Evolutionary conservation across 2,888 invertebrate species (phyloP).

Genomic region (Tinea pellionella): DNA sequence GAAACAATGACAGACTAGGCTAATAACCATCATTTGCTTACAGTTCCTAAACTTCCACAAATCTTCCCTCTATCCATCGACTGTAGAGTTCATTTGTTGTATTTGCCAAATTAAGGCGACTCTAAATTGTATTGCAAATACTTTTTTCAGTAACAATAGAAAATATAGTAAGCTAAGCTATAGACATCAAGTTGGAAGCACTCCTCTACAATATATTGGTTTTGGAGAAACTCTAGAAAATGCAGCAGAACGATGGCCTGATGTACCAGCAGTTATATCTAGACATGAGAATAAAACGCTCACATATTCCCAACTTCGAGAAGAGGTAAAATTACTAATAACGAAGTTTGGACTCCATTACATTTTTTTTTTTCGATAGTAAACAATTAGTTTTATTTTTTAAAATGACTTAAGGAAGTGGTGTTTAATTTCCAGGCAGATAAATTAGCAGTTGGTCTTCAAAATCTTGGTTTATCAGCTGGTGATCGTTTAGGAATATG

Average conservation of each 20-base stretch:
- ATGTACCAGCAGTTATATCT: conserved; percentile 69
- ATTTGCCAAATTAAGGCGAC: no score
- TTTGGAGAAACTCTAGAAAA: conserved; percentile 69
- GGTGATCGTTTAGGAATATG: conserved; percentile 85
- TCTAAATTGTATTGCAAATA: no score
- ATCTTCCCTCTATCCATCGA: no score
- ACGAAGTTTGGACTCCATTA: no score
- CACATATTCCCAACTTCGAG: conserved; percentile 60
- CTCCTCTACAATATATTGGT: conserved; percentile 62
- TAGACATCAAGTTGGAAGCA: conserved; percentile 51
- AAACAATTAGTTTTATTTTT: neutral
- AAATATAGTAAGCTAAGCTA: conserved; percentile 43
- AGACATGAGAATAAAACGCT: conserved; percentile 57
- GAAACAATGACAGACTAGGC: no score
- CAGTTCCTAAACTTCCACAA: no score
- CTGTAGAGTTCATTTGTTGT: no score
- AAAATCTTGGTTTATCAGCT: conserved; percentile 73
- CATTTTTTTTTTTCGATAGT: no score
- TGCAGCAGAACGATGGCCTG: conserved; percentile 61
- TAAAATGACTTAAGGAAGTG: neutral
- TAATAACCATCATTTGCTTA: no score
- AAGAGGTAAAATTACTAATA: conserved; percentile 40
- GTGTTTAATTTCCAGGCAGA: conserved; percentile 55
- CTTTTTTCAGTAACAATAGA: neutral
- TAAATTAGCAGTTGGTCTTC: conserved; percentile 76